Evolutionary conservation across 2,113 vertebrate genomes (phyloP).

Genomic region (Muntiacus reevesi): DNA sequence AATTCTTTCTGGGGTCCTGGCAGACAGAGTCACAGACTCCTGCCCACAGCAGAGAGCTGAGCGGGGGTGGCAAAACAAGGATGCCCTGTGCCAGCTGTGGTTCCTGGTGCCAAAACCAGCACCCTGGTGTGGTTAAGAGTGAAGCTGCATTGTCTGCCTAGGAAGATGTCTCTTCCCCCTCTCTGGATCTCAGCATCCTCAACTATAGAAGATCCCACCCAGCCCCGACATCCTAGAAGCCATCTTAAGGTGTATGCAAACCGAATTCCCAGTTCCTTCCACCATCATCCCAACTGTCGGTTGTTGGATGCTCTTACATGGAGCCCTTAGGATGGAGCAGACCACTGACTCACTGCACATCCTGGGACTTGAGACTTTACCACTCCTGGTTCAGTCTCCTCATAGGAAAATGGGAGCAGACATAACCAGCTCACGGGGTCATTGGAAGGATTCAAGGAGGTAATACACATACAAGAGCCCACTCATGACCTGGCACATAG

Average conservation of each 20-base stretch:
- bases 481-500: neutral
- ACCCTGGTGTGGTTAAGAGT: too few relatives aligned
- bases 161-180: neutral
- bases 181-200: neutral
- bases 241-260: neutral
- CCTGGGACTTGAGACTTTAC: neutral
- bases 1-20: neutral
- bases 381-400: neutral
- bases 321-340: neutral
- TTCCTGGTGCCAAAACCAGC: fast-evolving
- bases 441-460: neutral
- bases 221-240: neutral
- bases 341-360: neutral
- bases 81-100: fast-evolving
- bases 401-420: neutral
- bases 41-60: neutral
- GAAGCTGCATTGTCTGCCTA: neutral
- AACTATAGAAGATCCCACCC: neutral
- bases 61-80: fast-evolving
- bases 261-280: neutral
- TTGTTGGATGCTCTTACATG: neutral
- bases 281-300: neutral
- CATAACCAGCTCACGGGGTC: neutral
- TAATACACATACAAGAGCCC: neutral
- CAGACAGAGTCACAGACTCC: neutral